Base-by-base conservation (phyloP, 2,888 invertebrate genomes). In the Pristionchus exspectatus region DNA sequence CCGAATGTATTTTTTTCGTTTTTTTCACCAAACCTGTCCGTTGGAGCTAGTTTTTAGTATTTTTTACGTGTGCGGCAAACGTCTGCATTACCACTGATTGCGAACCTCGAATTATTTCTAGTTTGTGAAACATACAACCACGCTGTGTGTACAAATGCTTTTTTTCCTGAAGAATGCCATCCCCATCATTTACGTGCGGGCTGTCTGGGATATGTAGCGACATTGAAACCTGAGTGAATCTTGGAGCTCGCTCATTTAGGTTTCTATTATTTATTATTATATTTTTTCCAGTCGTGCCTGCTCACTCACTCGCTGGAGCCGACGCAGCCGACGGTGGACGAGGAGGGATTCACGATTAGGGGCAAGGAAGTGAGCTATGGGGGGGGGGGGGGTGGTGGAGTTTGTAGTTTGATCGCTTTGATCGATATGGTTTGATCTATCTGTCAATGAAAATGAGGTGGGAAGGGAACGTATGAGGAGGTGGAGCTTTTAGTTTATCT, bases 271-370 rank as follows among this genome's bases (percentile, higher is more conserved):
- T 16, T 3, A 77, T 77, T 21, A 38, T 38, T 38, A 38, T 5
- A 9, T n/a, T 10, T 0, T 21, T 83, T 74, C 0, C 74, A 88
- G 87, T 56, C 72, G 24, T 88, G 87, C 24, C 87, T 88, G 21
- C 74, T 88, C 18, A 81, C 89, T 10, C 83, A 63, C 66, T 66
- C 81, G n/a, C 59, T 81, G 81, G 89, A 66, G 83, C 89, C 89
- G 18, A 44, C 44, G 81, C 38, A 90, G 66, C 89, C 90, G 77
- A 69, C 87, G 56, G 91, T 93, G 1, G 93, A 93, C 69, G 92
- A 92, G 59, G 93, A 93, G 85, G 93, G 93, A 24, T 93, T 90
- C 81, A 91, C 92, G 16, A 92, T 93, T n/a, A 90, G 92, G 21
- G 38, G 77, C 10, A 83, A 81, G 24, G 54, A 86, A n/a, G 66